These are phyloP conservation scores for Ceratothoa steindachneri DNA, from an alignment of 2,888 invertebrate species.

Conservation along the genomic window DNA sequence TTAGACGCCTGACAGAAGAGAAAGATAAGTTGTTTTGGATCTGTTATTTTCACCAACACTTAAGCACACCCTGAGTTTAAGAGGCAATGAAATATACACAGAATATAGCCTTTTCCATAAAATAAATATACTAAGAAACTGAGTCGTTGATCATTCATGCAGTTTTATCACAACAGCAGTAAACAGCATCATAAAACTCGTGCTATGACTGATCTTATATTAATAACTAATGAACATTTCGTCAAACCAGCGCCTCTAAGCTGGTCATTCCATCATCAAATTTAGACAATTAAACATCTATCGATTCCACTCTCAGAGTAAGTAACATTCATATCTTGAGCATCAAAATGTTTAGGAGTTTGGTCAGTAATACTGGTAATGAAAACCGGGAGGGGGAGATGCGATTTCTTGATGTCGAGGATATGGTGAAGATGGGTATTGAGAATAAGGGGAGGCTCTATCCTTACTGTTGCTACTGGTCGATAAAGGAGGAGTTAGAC, in stretches of 20 bases:
- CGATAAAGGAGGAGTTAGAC: conserved; percentile 21
- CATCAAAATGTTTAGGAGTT: conserved; percentile 20
- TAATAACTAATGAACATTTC: neutral
- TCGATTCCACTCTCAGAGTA: neutral
- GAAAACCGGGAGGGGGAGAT: conserved; percentile 43
- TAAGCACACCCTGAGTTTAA: conserved; percentile 46
- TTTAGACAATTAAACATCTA: neutral
- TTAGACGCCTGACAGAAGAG: neutral
- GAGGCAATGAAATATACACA: conserved; percentile 46
- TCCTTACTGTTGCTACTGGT: conserved; percentile 32
- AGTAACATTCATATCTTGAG: conserved; percentile 5
- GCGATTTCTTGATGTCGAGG: conserved; percentile 38
- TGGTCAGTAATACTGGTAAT: conserved; percentile 47
- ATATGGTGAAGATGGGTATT: conserved; percentile 45
- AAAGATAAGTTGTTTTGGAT: neutral
- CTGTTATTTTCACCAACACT: neutral
- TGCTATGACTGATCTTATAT: neutral
- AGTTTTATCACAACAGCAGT: conserved; percentile 8
- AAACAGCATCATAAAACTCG: neutral
- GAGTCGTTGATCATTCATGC: neutral
- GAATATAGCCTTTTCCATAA: neutral
- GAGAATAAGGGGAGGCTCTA: conserved; percentile 42
- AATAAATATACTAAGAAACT: neutral
- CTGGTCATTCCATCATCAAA: neutral
- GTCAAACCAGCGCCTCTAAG: neutral